Evolutionary conservation across 2,113 vertebrate genomes (phyloP), one percentile per base, ranked within the genome.

Genomic region (Syrrhaptes paradoxus): DNA sequence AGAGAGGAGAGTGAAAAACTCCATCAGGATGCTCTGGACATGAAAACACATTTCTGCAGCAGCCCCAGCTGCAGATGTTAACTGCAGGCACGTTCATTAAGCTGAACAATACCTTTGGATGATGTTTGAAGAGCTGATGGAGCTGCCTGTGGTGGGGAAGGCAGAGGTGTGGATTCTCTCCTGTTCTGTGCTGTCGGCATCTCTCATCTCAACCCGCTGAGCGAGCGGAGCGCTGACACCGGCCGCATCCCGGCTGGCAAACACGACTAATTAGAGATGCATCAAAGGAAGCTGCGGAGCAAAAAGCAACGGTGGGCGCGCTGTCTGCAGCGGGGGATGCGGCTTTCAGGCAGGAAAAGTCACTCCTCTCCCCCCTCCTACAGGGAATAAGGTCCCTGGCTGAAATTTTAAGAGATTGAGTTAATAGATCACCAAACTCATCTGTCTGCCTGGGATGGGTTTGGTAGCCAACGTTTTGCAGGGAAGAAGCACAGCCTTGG

Each of bases 91-190:
- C 4, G 2, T 68, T 83, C 89, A 9, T 45, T 17, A 75, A 83
- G 9, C 38, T 1, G 2, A 59, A 11, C 70, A 18, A 54, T 11
- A 66, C 59, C 59, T 87, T 21, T 0, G 22, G 19, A 19, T 74
- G 80, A 14, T 13, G 54, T 71, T 38, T 43, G 86, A 89, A 31
- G 96, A 68, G 87, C 91, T 63, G 90, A 19, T 17, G 85, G 22
- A 75, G 89, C 87, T 85, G 93, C 67, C 75, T 45, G 82, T 2
- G 75, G 26, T 10, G 9, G 38, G 90, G 93, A 61, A 91, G 63
- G 80, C 91, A 68, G 75, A 95, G 83, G 80, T 89, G 93, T 72
- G 94, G 83, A 63, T 91, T 87, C 20, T 38, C 87, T 25, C 66
- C 70, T 24, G 4, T 65, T 84, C 79, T 36, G 83, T 6, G 6